Conservation (phyloP, 2,113 vertebrate genomes). For the Polyodon spathula region DNA sequence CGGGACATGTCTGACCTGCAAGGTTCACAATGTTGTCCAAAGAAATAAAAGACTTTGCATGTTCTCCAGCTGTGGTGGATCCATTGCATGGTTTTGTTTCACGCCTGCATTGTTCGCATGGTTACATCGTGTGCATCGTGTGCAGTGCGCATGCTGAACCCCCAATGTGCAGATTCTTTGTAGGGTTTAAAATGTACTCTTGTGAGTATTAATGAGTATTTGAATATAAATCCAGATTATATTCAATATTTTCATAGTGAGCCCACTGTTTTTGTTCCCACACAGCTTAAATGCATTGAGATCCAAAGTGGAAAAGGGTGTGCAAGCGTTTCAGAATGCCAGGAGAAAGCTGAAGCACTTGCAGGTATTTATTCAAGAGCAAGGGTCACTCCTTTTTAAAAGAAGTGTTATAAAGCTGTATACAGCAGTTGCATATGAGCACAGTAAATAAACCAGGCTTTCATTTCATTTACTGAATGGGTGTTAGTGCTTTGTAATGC, state of each 20-base stretch:
- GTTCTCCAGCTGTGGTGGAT: too few relatives aligned
- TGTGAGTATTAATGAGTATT: too few relatives aligned
- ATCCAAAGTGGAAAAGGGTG: constrained; percentile 50
- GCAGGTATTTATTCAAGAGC: constrained; percentile 38
- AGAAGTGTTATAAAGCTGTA: too few relatives aligned
- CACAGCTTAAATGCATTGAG: constrained; percentile 54
- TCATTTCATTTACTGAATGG: constrained; percentile 14
- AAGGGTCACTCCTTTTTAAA: constrained; percentile 18
- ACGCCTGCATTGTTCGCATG: too few relatives aligned
- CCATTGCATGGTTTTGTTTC: too few relatives aligned
- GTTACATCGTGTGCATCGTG: too few relatives aligned
- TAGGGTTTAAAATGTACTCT: too few relatives aligned
- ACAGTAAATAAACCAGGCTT: too few relatives aligned
- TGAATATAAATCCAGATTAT: constrained; percentile 36
- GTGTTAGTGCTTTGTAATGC: constrained; percentile 26
- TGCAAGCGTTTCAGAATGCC: constrained; percentile 48
- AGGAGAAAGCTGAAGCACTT: constrained; percentile 57
- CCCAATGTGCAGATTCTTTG: too few relatives aligned
- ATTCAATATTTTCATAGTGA: constrained; percentile 42
- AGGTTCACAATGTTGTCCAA: constrained; percentile 64
- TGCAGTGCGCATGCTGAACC: too few relatives aligned
- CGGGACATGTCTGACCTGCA: constrained; percentile 76
- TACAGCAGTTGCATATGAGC: too few relatives aligned
- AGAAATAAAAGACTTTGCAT: constrained; percentile 62
- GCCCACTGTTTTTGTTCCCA: constrained; percentile 20